Conservation (phyloP, 2,888 invertebrate species). For the Octodonta nipae region DNA sequence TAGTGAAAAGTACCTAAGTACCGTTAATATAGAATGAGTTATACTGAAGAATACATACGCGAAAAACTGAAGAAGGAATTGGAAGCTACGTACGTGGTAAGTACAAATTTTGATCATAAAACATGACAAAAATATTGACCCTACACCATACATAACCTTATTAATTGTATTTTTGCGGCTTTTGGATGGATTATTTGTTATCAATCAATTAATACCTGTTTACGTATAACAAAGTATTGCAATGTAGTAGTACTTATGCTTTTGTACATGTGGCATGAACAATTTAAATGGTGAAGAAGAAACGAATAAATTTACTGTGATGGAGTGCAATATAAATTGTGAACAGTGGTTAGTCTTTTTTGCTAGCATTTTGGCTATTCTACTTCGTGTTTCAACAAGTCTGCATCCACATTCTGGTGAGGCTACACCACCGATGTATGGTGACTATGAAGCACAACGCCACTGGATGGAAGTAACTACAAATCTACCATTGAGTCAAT, state of each 20-base stretch:
- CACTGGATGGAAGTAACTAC: conserved; percentile 98
- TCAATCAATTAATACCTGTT: no score
- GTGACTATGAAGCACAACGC: conserved; percentile 96
- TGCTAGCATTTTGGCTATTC: conserved; percentile 44
- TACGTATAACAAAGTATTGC: no score
- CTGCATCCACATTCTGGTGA: conserved; percentile 71
- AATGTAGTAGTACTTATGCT: no score
- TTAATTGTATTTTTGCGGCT: no score
- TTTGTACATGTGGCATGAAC: no score
- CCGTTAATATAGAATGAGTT: no score
- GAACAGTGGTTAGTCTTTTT: conserved; percentile 34
- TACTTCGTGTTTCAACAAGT: conserved; percentile 60
- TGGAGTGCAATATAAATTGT: conserved; percentile 23
- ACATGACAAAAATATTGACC: conserved; percentile 4
- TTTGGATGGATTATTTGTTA: no score
- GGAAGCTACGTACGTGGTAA: conserved; percentile 57
- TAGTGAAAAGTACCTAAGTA: no score
- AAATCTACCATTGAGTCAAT: conserved; percentile 61
- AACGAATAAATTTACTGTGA: no score
- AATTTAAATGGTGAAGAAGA: no score
- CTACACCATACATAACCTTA: no score
- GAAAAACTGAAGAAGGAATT: conserved; percentile 53
- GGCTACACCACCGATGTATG: conserved; percentile 78
- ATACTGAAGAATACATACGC: conserved; percentile 50
- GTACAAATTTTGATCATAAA: conserved; percentile 33